These are phyloP conservation scores for Dorcus hopei DNA, from an alignment of 2,888 invertebrate genomes.

Conservation along the genomic window DNA sequence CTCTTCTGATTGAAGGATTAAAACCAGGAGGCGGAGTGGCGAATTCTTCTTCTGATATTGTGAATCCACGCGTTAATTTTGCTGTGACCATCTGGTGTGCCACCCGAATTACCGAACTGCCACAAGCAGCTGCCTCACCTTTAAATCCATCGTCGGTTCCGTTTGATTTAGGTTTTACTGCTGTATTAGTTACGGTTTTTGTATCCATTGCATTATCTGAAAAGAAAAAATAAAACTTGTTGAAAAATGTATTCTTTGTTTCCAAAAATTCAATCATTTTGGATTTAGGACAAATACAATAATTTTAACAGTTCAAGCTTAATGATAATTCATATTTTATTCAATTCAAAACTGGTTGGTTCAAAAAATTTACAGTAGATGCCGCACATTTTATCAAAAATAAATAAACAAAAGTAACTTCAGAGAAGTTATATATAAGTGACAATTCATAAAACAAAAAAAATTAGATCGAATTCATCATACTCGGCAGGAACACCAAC, in stretches of 20 bases:
- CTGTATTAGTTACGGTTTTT: background rate
- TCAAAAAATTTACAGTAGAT: too few species aligned
- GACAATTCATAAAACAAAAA: too few species aligned
- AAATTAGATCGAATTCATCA: too few species aligned
- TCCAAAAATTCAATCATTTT: background rate
- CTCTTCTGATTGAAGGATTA: conserved; percentile 54
- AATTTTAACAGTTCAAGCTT: too few species aligned
- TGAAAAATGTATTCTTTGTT: background rate
- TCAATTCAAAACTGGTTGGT: too few species aligned
- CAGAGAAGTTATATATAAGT: too few species aligned
- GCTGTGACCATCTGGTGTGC: conserved; percentile 60
- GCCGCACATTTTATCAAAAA: too few species aligned
- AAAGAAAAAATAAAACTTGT: background rate
- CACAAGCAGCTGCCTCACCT: conserved; percentile 67
- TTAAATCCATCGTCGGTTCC: conserved; percentile 71
- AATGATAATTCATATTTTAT: too few species aligned
- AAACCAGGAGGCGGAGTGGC: conserved; percentile 39
- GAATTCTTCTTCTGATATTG: conserved; percentile 10
- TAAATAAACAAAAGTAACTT: too few species aligned
- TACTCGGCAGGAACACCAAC: too few species aligned
- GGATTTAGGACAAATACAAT: too few species aligned
- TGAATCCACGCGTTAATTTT: conserved; percentile 28
- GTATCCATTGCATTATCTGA: conserved; percentile 5
- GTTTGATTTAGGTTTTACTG: conserved; percentile 53
- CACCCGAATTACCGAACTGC: conserved; percentile 59